These are phyloP conservation scores for Tiliacea citrago DNA, from an alignment of 2,888 invertebrate species.

Conservation along the genomic window DNA sequence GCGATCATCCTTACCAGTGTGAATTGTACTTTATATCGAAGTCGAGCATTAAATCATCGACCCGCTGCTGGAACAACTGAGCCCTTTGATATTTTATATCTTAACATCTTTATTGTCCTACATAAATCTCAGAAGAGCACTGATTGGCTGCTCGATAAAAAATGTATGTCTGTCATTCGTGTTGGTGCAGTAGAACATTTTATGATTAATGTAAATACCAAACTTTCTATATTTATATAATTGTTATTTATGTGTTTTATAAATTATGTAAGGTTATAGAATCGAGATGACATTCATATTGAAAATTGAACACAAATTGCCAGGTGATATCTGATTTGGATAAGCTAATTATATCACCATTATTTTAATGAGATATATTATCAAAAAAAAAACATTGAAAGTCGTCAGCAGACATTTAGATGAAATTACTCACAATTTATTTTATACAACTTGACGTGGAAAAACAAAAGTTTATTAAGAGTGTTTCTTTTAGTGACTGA, in stretches of 20 bases:
- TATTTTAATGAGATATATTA: not conserved
- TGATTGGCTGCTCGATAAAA: conserved; percentile 70
- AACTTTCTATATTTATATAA: conserved; percentile 63
- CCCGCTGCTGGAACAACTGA: conserved; percentile 57
- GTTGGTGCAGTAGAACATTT: conserved; percentile 51
- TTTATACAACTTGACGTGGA: not conserved
- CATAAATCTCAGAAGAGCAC: conserved; percentile 75
- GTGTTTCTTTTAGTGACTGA: conserved; percentile 10
- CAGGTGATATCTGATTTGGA: conserved; percentile 5
- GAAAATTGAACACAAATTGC: conserved; percentile 29
- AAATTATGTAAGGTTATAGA: conserved; percentile 25
- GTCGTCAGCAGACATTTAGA: not conserved
- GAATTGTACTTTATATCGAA: conserved; percentile 67
- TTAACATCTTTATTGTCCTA: conserved; percentile 75
- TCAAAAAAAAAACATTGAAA: not conserved
- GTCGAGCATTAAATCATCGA: conserved; percentile 69
- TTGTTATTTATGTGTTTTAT: conserved; percentile 45
- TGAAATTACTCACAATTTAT: not conserved
- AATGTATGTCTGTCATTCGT: conserved; percentile 69
- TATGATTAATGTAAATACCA: conserved; percentile 61
- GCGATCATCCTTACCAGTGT: conserved; percentile 57
- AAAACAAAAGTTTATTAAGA: not conserved
- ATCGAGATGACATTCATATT: conserved; percentile 17
- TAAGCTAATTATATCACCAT: not conserved
- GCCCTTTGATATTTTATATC: conserved; percentile 77